Conservation (phyloP, 1,140 invertebrate species). For the Armadillidium nasatum region DNA sequence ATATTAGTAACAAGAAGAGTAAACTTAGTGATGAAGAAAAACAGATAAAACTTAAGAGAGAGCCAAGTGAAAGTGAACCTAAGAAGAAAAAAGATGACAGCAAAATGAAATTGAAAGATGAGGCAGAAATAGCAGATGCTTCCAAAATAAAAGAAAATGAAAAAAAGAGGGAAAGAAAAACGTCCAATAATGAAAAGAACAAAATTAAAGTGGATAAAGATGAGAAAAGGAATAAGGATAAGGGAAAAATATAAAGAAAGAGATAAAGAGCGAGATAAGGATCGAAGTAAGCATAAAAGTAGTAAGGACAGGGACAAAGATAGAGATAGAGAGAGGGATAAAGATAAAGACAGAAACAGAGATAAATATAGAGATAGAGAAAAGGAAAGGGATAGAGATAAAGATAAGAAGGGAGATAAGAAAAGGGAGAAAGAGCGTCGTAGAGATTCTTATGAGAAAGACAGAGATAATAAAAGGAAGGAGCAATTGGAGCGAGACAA, state of each 20-base stretch:
- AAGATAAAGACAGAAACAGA: no score
- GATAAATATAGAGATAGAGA: no score
- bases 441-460: slow-evolving; percentile 17
- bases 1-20: background rate
- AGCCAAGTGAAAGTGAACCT: slow-evolving; percentile 1
- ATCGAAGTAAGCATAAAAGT: slow-evolving; percentile 17
- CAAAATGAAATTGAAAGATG: slow-evolving; percentile 23
- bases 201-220: slow-evolving; percentile 45
- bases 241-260: slow-evolving; percentile 27
- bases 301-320: slow-evolving; percentile 14
- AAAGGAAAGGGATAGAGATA: slow-evolving; percentile 26
- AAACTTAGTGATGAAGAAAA: background rate
- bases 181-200: slow-evolving; percentile 46
- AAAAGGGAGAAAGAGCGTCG: slow-evolving; percentile 18
- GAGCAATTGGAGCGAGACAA: slow-evolving; percentile 35
- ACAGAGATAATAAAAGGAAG: slow-evolving; percentile 32
- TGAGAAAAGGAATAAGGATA: slow-evolving; percentile 43
- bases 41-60: background rate
- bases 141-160: no score
- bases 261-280: slow-evolving; percentile 33
- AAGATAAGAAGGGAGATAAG: slow-evolving; percentile 19
- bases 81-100: slow-evolving; percentile 31
- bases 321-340: no score
- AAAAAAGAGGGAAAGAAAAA: slow-evolving; percentile 18
- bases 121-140: no score